A percentile compares a stretch with the other conserved stretches of the same genome.
These are phyloP conservation scores for Trogon melanurus DNA, from an alignment of 2,113 vertebrate species.

Conservation along the genomic window DNA sequence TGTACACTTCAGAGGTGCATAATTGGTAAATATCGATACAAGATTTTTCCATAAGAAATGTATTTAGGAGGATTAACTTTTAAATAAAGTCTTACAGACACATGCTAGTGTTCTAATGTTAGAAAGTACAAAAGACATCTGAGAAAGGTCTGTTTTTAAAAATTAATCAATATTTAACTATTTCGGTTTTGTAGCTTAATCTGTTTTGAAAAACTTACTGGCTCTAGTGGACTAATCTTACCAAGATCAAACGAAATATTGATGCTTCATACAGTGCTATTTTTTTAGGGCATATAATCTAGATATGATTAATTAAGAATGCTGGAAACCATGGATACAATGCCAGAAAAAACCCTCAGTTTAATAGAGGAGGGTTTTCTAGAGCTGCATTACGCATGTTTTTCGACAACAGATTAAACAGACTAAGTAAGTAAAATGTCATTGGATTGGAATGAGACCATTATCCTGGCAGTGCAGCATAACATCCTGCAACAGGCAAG, in stretches of 20 bases:
- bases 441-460: slow-evolving; percentile 12
- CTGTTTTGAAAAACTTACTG: background rate
- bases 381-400: background rate
- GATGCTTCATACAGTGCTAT: background rate
- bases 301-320: slow-evolving; percentile 26
- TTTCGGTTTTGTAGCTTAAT: background rate
- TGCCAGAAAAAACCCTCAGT: background rate
- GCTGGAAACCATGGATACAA: background rate
- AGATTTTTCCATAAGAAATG: background rate
- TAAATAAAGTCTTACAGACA: background rate
- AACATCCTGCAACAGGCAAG: background rate
- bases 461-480: background rate
- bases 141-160: background rate
- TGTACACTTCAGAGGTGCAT: slow-evolving; percentile 1
- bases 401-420: slow-evolving; percentile 51
- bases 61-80: background rate
- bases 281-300: background rate
- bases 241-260: slow-evolving; percentile 9
- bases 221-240: background rate
- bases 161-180: background rate
- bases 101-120: background rate
- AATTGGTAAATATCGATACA: background rate
- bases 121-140: background rate
- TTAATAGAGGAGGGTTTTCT: background rate
- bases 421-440: slow-evolving; percentile 47